Conservation (phyloP, 1,140 invertebrate species). For the Pogonognathellus flavescens region DNA sequence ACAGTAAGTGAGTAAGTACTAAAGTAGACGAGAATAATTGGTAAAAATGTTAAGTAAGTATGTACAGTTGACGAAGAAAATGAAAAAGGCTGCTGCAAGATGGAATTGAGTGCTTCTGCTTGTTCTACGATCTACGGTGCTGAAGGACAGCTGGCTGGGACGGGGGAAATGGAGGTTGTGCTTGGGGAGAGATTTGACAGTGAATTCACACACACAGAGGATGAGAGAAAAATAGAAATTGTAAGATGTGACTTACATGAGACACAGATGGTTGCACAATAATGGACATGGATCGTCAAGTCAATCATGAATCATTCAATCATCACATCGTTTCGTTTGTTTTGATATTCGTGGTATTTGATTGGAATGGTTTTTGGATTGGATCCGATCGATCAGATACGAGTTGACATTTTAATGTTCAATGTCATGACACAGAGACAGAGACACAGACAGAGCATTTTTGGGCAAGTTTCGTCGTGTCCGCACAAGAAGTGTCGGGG, state of each 20-base stretch:
- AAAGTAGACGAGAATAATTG: no score
- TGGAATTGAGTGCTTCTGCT: no score
- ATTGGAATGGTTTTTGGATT: conserved; percentile 6
- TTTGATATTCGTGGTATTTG: conserved; percentile 20
- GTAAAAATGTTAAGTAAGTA: no score
- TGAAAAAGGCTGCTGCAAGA: no score
- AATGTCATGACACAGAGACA: conserved; percentile 55
- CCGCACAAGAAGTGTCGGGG: conserved; percentile 57
- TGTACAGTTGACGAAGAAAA: no score
- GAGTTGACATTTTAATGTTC: conserved; percentile 49
- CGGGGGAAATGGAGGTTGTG: background rate
- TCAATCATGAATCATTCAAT: background rate
- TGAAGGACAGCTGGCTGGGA: background rate
- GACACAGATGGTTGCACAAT: conserved; percentile 18
- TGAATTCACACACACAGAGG: background rate
- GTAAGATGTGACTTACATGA: conserved; percentile 44
- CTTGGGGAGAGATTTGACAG: background rate
- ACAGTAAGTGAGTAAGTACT: no score
- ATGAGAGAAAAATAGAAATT: background rate
- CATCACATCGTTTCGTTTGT: background rate
- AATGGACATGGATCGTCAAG: conserved; percentile 19
- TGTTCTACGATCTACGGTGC: no score
- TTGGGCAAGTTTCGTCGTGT: conserved; percentile 56
- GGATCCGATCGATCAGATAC: background rate
- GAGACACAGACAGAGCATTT: conserved; percentile 1